A percentile compares a stretch with the other conserved stretches of the same genome.
Conservation (phyloP, 2,797 vertebrate species). For the Paedocypris micromegethes region DNA sequence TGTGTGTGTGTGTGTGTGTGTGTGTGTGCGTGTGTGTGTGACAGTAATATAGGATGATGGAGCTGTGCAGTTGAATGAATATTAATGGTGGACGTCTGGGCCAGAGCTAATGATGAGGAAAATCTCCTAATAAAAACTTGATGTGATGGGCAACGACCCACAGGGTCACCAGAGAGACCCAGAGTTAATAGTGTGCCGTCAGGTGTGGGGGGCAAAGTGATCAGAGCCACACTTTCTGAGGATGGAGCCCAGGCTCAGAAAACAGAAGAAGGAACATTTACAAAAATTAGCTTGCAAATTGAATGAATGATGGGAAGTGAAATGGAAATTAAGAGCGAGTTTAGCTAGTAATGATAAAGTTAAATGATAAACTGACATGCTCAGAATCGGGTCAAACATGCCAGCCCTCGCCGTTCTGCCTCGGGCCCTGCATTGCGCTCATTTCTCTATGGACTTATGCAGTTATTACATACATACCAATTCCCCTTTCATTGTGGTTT, state of each 20-base stretch:
- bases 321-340: too few relatives aligned
- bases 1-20: conserved; percentile 6
- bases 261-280: not conserved
- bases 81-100: conserved; percentile 74
- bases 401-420: too few relatives aligned
- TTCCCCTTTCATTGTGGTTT: too few relatives aligned
- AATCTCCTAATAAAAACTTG: conserved; percentile 82
- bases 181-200: conserved; percentile 77
- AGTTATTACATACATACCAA: too few relatives aligned
- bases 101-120: conserved; percentile 77
- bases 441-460: too few relatives aligned
- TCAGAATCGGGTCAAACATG: too few relatives aligned
- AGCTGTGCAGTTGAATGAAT: conserved; percentile 72
- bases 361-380: too few relatives aligned
- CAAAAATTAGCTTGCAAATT: too few relatives aligned
- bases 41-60: conserved; percentile 65
- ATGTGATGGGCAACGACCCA: conserved; percentile 76
- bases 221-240: conserved; percentile 65
- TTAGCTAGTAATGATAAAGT: too few relatives aligned
- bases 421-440: too few relatives aligned
- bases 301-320: too few relatives aligned
- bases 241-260: conserved; percentile 54
- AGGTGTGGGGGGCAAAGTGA: conserved; percentile 75
- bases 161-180: conserved; percentile 74
- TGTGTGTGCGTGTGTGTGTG: not conserved